Base-by-base conservation (phyloP, 2,797 vertebrate genomes). In the Monodelphis domestica region DNA sequence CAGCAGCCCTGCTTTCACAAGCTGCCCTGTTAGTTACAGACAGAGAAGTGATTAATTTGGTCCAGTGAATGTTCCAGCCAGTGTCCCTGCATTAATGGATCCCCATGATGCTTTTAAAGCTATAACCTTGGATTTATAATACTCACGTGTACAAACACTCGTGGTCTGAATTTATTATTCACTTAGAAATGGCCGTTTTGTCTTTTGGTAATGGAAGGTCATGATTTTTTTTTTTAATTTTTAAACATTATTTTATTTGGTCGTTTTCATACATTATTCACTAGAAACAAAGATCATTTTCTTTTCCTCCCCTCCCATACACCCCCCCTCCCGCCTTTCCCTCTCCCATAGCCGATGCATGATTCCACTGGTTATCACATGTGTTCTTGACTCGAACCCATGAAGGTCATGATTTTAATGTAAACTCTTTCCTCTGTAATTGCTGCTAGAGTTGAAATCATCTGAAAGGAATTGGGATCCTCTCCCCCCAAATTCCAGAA, bases 401-500 rank as follows among this genome's bases (percentile, higher is more conserved):
- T n/a, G 26, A 53, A 93, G 50, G 24, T 21, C 38, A 78, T 94
- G 12, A 12, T 53, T 54, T 87, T n/a, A 12, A 52, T 56, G 14
- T 89, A 88, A 94, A 57, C 11, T 95, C 88, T 88, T 29, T 30
- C 78, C 53, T 89, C 6, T 93, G 9, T 87, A 33, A 15, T 9
- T 91, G 84, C 33, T 93, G 88, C 91, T 50, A 53, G 91, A 93
- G 91, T 14, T 91, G 57, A 70, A 88, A 91, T 94, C 95, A 54
- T 95, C 89, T 95, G 57, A 94, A 94, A 96, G 55, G 88, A 91
- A 56, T 95, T 91, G 53, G 53, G 17, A 38, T 26, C 92, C 52
- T 53, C 30, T 88, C 12, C 29, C 53, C 52, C 91, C 12, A 53
- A 7, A 91, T 96, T 95, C 95, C 90, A 97, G 91, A 94, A 92